Evolutionary conservation across 2,797 vertebrate species (phyloP).

Genomic region (Typhlichthys eigenmanni): DNA sequence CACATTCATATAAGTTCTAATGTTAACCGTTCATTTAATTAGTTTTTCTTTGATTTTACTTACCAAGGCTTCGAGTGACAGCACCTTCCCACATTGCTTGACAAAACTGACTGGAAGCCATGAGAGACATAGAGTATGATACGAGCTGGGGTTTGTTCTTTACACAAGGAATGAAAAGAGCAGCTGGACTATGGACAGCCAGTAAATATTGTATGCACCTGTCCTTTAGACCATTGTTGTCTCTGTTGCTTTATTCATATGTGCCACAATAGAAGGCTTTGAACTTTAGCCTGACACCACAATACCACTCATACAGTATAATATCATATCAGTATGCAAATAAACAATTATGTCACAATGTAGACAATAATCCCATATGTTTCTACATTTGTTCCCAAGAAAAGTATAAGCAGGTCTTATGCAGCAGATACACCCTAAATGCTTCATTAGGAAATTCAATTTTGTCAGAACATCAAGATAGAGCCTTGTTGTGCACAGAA

Average conservation of each 20-base stretch:
- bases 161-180: conserved; percentile 46
- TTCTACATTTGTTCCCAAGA: not conserved
- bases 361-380: not conserved
- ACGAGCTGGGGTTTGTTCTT: conserved; percentile 54
- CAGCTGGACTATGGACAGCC: conserved; percentile 48
- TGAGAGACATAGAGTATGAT: conserved; percentile 44
- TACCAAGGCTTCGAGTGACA: too few species aligned
- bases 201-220: conserved; percentile 59
- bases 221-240: conserved; percentile 31
- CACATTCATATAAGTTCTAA: too few species aligned
- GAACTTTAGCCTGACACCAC: not conserved
- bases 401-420: too few species aligned
- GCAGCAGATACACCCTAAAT: not conserved
- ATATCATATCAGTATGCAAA: not conserved
- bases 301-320: not conserved
- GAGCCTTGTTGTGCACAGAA: not conserved
- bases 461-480: not conserved
- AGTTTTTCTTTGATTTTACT: too few species aligned
- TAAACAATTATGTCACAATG: not conserved
- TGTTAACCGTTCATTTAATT: too few species aligned
- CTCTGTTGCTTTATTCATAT: conserved; percentile 32
- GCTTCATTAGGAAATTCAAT: not conserved
- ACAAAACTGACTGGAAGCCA: conserved; percentile 11
- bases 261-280: conserved; percentile 12
- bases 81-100: not conserved